Evolutionary conservation across 2,888 invertebrate species (phyloP).

Genomic region (Mythimna impura): DNA sequence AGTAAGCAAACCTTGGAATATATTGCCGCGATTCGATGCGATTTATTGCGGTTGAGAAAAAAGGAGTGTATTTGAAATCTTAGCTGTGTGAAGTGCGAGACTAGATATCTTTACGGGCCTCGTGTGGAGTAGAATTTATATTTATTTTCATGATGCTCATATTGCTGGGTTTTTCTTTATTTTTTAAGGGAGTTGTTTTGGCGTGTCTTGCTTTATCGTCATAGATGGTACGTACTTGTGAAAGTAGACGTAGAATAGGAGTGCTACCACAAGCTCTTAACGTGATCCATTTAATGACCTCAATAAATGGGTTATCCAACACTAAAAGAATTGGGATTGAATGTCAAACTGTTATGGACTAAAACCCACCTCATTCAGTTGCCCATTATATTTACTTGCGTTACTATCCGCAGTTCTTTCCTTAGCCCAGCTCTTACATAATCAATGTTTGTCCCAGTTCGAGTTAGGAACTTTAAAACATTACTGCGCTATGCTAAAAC

Average conservation of each 20-base stretch:
- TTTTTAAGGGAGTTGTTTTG: slow-evolving; percentile 49
- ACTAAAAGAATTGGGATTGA: too few relatives aligned
- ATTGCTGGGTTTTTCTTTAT: slow-evolving; percentile 44
- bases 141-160: slow-evolving; percentile 65
- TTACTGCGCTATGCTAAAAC: slow-evolving; percentile 55
- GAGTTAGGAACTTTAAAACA: slow-evolving; percentile 55
- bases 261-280: too few relatives aligned
- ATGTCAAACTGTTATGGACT: too few relatives aligned
- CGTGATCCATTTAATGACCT: too few relatives aligned
- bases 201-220: slow-evolving; percentile 39
- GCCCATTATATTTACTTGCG: too few relatives aligned
- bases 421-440: slow-evolving; percentile 42
- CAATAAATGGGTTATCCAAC: too few relatives aligned
- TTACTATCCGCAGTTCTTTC: slow-evolving; percentile 22
- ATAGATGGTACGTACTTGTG: neutral
- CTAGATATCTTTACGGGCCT: slow-evolving; percentile 66
- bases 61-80: slow-evolving; percentile 72
- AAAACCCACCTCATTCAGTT: too few relatives aligned
- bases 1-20: slow-evolving; percentile 74
- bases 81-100: slow-evolving; percentile 60
- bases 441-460: slow-evolving; percentile 62
- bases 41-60: slow-evolving; percentile 72
- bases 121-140: slow-evolving; percentile 64
- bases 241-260: neutral
- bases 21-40: slow-evolving; percentile 72